Evolutionary conservation across 2,888 invertebrate genomes (phyloP), one percentile per base, ranked within the genome.

Genomic region (Lepetodrilus schrolli): DNA sequence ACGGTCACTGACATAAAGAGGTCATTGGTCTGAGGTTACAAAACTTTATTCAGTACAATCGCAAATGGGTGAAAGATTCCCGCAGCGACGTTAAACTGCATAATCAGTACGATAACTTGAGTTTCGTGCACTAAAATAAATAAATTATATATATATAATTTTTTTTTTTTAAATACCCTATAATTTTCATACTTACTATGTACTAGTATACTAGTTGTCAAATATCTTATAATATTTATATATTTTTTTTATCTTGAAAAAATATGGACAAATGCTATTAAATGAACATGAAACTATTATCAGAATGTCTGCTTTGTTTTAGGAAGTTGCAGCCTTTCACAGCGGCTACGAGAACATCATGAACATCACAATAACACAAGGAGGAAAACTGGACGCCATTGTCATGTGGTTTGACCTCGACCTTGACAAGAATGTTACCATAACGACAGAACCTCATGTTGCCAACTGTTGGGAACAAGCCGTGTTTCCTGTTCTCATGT

Each of bases 401-500:
- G 93, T 93, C 69, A 92, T 94, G 43, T 95, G 94, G 94, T 95
- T 95, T 86, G 93, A 94, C 85, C 91, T 95, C 74, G 91, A 94
- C 86, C 91, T 96, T 66, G 93, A 94, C 82, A 93, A 94, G 7
- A 91, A 92, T 47, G 92, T 93, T 37, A 91, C 90, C 0, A 90
- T 95, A 47, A 93, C 93, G 68, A 94, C 94, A 7, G 92, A 93
- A 78, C 94, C 94, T 1, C 91, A 85, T 8, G 80, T 75, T 4
- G 73, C 80, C 4, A 84, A 92, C 77, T 95, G 95, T 83, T 96
- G 95, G 95, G 95, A 95, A 86, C 94, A 95, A 87, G 95, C 94
- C 5, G 91, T 95, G 47, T 94, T 94, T 87, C 93, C 93, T 23
- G 81, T 89, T 7, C 71, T 81, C n/a, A 76, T 80, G 8, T 58